Base-by-base conservation (phyloP, 2,888 invertebrate genomes). In the Chrysomela aeneicollis region DNA sequence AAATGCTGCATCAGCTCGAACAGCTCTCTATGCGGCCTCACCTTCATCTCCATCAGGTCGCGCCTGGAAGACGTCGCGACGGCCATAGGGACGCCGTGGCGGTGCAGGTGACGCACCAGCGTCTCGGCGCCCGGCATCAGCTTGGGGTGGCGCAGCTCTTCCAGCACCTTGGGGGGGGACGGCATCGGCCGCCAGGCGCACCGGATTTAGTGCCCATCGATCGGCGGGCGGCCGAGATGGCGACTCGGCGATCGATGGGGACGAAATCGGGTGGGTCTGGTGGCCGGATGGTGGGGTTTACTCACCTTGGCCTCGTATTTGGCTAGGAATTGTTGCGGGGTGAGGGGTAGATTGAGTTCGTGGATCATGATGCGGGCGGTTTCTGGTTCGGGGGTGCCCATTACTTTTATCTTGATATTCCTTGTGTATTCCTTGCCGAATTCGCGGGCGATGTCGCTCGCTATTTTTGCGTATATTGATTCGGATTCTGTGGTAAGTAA, bases 371-470 rank as follows among this genome's bases (percentile, higher is more conserved):
- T 85, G 64, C 76, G 73, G 6, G 87, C 86, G 0, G 88, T 83
- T 32, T 85, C 85, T 18, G 72, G 73, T 67, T 85, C 85, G 8
- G 82, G 82, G 47, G 84, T 84, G 0, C 87, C 87, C 81, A 87
- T 81, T 50, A 85, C 77, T 71, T 83, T 84, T 63, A 83, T 77
- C 76, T 88, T 87, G 18, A 88, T 82, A 67, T 93, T 92, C 78
- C 88, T 88, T 0, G 93, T 92, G 82, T 93, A 97, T 35, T 84
- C 81, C 76, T 91, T 92, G 0, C 91, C 92, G 82, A 89, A 94
- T 74, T 87, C 86, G 66, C 87, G 86, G 71, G 91, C 89, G 2
- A 35, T 35, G 74, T 87, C 86, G 66, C 87, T 86, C 71, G 91
- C 32, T 78, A 92, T 90, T 77, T 87, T 87, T 74, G 92, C 90